A percentile compares a stretch with the other conserved stretches of the same genome.
phyloP scores from a whole-genome alignment of 2,113 vertebrate genomes.

The Trochalopteron elliotii region DNA sequence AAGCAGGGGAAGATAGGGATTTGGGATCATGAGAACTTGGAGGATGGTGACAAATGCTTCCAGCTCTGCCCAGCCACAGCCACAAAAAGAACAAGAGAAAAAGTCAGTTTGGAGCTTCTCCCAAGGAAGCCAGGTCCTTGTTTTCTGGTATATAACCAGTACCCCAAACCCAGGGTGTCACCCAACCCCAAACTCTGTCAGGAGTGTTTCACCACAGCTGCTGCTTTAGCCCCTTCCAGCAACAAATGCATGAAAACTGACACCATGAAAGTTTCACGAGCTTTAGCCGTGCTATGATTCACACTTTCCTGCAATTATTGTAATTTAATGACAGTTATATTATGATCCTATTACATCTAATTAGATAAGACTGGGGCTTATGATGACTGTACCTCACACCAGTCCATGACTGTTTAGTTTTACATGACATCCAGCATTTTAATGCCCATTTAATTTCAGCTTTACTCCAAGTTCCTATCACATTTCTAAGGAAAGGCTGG shows the following conservation, averaged over 20 bases:
- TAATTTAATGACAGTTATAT: not conserved
- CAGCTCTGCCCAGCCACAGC: not conserved
- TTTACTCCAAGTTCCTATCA: not conserved
- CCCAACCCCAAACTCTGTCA: not conserved
- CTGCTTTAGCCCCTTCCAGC: not conserved
- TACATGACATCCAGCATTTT: not conserved
- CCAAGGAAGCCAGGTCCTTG: not conserved
- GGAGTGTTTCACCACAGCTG: not conserved
- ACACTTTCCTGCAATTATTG: not conserved
- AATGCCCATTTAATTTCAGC: not conserved
- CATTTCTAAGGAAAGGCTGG: not conserved
- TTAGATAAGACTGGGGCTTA: not conserved
- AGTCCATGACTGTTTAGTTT: not conserved
- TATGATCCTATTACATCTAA: not conserved
- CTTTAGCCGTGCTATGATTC: not conserved
- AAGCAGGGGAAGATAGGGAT: not conserved
- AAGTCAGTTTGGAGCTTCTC: not conserved
- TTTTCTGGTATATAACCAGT: not conserved
- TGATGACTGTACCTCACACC: not conserved
- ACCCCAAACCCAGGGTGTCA: not conserved
- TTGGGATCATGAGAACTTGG: rapidly evolving
- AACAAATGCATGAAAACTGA: not conserved
- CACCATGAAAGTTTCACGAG: not conserved
- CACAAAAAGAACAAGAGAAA: not conserved
- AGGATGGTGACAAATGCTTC: not conserved